phyloP scores from a whole-genome alignment of 2,797 vertebrate species.

The Leucoraja ocellata region DNA sequence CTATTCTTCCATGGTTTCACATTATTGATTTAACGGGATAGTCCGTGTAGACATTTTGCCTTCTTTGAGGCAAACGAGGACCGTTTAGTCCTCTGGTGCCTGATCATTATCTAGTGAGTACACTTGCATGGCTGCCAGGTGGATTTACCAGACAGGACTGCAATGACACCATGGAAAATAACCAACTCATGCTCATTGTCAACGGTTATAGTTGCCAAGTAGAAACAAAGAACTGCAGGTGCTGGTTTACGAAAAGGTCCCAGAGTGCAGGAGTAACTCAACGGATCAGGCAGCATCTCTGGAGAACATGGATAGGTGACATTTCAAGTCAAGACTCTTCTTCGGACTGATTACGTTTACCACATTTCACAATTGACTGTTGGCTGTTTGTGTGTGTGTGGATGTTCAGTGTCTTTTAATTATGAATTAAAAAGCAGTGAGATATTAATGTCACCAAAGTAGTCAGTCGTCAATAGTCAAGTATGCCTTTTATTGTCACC shows the following conservation, averaged over 20 bases:
- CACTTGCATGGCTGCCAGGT: not conserved
- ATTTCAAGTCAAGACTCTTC: no score
- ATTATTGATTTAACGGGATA: not conserved
- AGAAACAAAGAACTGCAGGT: no score
- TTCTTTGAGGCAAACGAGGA: not conserved
- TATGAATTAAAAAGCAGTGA: not conserved
- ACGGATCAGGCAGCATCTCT: no score
- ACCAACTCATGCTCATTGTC: not conserved
- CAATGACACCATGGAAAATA: not conserved
- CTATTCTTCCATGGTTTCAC: no score
- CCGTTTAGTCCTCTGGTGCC: not conserved
- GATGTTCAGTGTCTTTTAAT: not conserved
- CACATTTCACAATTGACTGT: not conserved
- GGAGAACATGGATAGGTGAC: no score
- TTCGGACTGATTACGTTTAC: no score
- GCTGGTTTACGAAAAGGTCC: no score
- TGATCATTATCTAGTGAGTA: not conserved
- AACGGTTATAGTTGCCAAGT: not conserved
- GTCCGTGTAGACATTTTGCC: not conserved
- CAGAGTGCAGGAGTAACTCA: no score
- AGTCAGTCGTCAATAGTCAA: not conserved
- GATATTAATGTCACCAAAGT: not conserved
- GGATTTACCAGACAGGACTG: not conserved
- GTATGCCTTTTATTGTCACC: no score
- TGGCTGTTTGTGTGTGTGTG: not conserved